phyloP scores from a whole-genome alignment of 2,797 vertebrate species.

The Limnodromus scolopaceus region DNA sequence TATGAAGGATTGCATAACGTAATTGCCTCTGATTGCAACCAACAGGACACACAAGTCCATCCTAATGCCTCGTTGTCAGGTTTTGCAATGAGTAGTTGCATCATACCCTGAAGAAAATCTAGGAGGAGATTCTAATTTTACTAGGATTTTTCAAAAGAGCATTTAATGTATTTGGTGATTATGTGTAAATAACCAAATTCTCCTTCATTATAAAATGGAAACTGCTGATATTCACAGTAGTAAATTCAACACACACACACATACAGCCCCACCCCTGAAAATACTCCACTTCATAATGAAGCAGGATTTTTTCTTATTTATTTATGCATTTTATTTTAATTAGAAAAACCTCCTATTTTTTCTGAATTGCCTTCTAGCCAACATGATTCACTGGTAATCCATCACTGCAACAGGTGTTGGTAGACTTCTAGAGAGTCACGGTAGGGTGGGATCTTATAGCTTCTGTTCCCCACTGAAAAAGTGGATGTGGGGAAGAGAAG shows the following conservation, averaged over 20 bases:
- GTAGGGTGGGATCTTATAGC: neutral
- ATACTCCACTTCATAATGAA: neutral
- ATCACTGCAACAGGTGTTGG: neutral
- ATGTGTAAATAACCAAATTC: neutral
- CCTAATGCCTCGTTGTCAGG: neutral
- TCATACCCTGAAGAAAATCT: neutral
- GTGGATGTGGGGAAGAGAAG: neutral
- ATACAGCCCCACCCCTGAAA: accelerated
- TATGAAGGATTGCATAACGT: neutral
- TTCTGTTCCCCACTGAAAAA: neutral
- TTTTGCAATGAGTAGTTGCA: neutral
- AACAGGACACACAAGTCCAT: neutral
- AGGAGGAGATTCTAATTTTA: neutral
- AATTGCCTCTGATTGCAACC: neutral
- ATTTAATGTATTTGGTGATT: neutral
- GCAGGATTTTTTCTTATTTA: neutral
- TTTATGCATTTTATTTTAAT: neutral
- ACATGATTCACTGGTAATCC: neutral
- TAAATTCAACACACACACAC: neutral
- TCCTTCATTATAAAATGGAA: neutral
- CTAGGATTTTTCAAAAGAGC: neutral
- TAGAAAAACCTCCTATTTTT: neutral
- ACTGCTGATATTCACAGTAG: neutral
- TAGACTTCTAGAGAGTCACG: neutral
- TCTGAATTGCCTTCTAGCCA: neutral